Evolutionary conservation across 2,888 invertebrate species (phyloP).

Genomic region (Eurytoma californica): DNA sequence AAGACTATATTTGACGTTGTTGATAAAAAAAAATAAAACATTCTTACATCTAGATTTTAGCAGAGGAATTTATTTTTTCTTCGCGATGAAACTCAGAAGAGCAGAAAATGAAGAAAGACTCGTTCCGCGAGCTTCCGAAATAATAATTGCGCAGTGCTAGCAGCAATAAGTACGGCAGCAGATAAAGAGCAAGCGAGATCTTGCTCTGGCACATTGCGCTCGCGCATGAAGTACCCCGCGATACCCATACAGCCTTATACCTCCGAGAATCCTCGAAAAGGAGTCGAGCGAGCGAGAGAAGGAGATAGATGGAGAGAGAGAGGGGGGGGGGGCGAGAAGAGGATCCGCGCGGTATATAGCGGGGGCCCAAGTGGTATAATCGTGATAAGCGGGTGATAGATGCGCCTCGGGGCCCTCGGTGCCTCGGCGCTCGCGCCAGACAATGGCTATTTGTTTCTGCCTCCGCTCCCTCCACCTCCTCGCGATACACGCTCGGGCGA

Average conservation of each 20-base stretch:
- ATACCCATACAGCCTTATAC: neutral
- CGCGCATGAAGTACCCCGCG: no score
- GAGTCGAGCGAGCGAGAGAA: conserved; percentile 8
- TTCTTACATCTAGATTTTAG: neutral
- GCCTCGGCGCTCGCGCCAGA: conserved; percentile 60
- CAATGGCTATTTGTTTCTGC: conserved; percentile 75
- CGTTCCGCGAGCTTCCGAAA: neutral
- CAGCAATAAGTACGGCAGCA: neutral
- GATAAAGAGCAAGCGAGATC: neutral
- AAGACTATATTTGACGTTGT: no score
- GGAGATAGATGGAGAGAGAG: conserved; percentile 17
- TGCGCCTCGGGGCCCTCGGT: conserved; percentile 71
- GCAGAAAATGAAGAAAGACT: no score
- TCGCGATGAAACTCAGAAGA: no score
- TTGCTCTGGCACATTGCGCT: neutral
- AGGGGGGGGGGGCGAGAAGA: conserved; percentile 7
- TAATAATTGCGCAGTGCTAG: neutral
- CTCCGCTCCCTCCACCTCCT: conserved; percentile 53
- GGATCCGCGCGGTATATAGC: conserved; percentile 54
- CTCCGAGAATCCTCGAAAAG: conserved; percentile 1
- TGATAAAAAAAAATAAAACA: no score
- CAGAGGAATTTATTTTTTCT: no score
- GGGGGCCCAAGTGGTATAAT: conserved; percentile 73
- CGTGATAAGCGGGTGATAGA: conserved; percentile 76
- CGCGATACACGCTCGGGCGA: neutral